Evolutionary conservation across 2,888 invertebrate species (phyloP).

Genomic region (Drosophila ezoana): DNA sequence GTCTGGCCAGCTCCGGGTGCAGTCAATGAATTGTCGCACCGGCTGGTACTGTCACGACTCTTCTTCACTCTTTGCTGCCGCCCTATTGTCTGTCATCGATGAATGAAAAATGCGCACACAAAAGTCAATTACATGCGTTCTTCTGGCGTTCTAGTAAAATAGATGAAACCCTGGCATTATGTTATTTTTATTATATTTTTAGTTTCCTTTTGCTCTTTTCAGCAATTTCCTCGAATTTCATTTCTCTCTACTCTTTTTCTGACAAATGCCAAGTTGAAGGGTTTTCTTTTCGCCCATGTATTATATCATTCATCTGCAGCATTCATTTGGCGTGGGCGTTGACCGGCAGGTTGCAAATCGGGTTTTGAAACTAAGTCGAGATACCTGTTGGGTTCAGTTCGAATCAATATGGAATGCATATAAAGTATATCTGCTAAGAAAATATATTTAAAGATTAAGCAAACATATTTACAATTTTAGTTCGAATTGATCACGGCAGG

Average conservation of each 20-base stretch:
- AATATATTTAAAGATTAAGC: not conserved
- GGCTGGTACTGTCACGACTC: slow-evolving; percentile 14
- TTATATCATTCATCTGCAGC: slow-evolving; percentile 25
- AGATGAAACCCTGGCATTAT: slow-evolving; percentile 48
- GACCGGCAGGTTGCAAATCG: slow-evolving; percentile 1
- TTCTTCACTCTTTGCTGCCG: slow-evolving; percentile 39
- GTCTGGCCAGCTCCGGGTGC: slow-evolving; percentile 20
- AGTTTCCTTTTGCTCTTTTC: slow-evolving; percentile 66
- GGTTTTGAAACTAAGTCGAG: not conserved
- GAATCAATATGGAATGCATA: not conserved
- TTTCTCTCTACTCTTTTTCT: slow-evolving; percentile 28
- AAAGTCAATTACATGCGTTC: slow-evolving; percentile 83
- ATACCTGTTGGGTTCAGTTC: not conserved
- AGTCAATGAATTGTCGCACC: slow-evolving; percentile 77
- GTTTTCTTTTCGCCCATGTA: slow-evolving; percentile 26
- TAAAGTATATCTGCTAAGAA: not conserved
- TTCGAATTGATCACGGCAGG: too few relatives aligned
- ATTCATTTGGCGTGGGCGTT: slow-evolving; percentile 51
- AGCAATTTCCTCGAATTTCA: slow-evolving; percentile 59
- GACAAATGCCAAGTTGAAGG: slow-evolving; percentile 59
- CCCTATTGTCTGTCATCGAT: slow-evolving; percentile 46
- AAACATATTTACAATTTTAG: not conserved
- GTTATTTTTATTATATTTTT: slow-evolving; percentile 39
- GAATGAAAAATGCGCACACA: slow-evolving; percentile 70
- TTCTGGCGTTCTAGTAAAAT: slow-evolving; percentile 46